phyloP scores from a whole-genome alignment of 2,888 invertebrate species.

The Brassicogethes aeneus region DNA sequence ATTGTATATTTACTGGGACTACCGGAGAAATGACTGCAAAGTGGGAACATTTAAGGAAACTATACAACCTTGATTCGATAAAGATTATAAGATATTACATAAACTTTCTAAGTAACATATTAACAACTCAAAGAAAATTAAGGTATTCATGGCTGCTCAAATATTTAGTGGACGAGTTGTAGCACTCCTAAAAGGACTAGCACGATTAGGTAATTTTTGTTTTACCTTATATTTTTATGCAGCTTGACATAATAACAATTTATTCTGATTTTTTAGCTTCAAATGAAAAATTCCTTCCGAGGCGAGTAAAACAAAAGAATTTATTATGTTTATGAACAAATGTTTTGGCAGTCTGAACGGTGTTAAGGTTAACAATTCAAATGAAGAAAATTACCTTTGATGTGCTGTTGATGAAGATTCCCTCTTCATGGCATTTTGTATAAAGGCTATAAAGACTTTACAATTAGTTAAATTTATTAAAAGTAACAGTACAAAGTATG shows the following conservation, averaged over 20 bases:
- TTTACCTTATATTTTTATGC: no score
- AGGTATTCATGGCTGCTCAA: constrained; percentile 10
- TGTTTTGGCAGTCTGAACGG: constrained; percentile 11
- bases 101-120: constrained; percentile 9
- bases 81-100: constrained; percentile 8
- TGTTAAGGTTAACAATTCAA: not conserved
- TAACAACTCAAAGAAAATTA: constrained; percentile 11
- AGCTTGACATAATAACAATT: not conserved
- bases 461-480: not conserved
- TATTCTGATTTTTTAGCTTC: not conserved
- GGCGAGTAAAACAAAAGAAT: constrained; percentile 7
- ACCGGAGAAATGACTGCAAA: not conserved
- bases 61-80: constrained; percentile 6
- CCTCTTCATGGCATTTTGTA: not conserved
- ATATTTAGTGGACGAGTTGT: constrained; percentile 8
- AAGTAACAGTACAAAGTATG: not conserved
- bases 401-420: not conserved
- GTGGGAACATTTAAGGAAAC: constrained; percentile 1
- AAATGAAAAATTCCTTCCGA: not conserved
- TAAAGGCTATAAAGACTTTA: not conserved
- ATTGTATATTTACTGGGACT: not conserved
- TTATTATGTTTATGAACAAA: constrained; percentile 10
- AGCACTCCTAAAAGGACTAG: constrained; percentile 4
- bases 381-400: not conserved
- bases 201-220: no score